phyloP scores from a whole-genome alignment of 1,140 invertebrate genomes.

The Drosophila repletoides region DNA sequence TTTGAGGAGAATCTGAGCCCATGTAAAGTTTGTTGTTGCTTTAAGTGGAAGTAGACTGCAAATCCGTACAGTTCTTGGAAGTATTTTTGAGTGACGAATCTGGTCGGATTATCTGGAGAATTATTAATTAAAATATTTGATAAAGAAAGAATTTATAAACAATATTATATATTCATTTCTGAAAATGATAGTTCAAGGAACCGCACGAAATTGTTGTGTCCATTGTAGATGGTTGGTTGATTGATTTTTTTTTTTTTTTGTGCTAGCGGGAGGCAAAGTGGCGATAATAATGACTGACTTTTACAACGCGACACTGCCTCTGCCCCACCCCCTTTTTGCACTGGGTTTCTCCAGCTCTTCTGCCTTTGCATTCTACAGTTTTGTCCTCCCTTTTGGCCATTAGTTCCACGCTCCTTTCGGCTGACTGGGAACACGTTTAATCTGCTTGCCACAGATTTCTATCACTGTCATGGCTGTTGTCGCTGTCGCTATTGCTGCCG shows the following conservation, averaged over 20 bases:
- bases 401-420: slow-evolving; percentile 5
- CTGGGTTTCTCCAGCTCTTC: neutral
- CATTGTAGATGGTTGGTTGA: slow-evolving; percentile 8
- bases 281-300: slow-evolving; percentile 77
- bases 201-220: neutral
- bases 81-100: no score
- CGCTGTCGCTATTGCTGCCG: slow-evolving; percentile 19
- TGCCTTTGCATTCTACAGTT: neutral
- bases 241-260: neutral
- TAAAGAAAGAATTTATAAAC: no score
- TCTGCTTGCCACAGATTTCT: slow-evolving; percentile 78
- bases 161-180: neutral
- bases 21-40: no score
- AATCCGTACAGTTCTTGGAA: no score
- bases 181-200: neutral
- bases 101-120: no score
- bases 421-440: slow-evolving; percentile 67
- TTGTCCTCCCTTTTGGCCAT: slow-evolving; percentile 12
- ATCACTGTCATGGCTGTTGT: slow-evolving; percentile 72
- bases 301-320: slow-evolving; percentile 42
- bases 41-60: no score
- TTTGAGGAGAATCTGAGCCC: no score
- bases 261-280: slow-evolving; percentile 54
- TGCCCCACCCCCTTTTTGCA: neutral
- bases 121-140: no score